A percentile compares a stretch with the other conserved stretches of the same genome.
Evolutionary conservation across 2,888 invertebrate genomes (phyloP).

Genomic region (Leptinotarsa juncta): DNA sequence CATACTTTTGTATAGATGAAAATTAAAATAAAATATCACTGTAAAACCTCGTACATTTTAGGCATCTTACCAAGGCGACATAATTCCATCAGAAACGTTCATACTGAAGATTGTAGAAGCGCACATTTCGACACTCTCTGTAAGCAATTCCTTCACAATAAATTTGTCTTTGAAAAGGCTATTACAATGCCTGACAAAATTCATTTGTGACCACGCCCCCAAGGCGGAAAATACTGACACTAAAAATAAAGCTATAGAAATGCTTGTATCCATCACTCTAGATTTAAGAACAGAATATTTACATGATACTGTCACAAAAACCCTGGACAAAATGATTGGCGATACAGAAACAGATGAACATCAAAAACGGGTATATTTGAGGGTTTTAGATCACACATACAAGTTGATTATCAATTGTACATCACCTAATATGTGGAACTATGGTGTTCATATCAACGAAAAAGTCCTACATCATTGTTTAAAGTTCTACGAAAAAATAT

Average conservation of each 20-base stretch:
- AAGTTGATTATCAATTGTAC: conserved; percentile 75
- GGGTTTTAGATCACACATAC: conserved; percentile 75
- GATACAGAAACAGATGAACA: conserved; percentile 75
- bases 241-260: conserved; percentile 73
- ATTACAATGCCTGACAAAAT: conserved; percentile 73
- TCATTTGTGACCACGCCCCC: conserved; percentile 73
- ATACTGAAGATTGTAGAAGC: conserved; percentile 79
- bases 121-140: conserved; percentile 75
- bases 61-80: conserved; percentile 80
- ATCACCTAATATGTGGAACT: conserved; percentile 50
- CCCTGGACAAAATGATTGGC: conserved; percentile 74
- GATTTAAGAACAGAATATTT: conserved; percentile 82
- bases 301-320: conserved; percentile 73
- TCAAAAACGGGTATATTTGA: conserved; percentile 73
- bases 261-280: conserved; percentile 81
- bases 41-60: conserved; percentile 58
- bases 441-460: conserved; percentile 68
- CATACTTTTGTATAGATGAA: background rate
- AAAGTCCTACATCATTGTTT: conserved; percentile 76
- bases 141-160: conserved; percentile 70
- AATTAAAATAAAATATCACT: no score
- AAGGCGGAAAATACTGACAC: conserved; percentile 75
- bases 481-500: conserved; percentile 86
- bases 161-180: conserved; percentile 76
- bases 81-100: conserved; percentile 86